Base-by-base conservation (phyloP, 2,888 invertebrate genomes). In the Polyploca ridens region DNA sequence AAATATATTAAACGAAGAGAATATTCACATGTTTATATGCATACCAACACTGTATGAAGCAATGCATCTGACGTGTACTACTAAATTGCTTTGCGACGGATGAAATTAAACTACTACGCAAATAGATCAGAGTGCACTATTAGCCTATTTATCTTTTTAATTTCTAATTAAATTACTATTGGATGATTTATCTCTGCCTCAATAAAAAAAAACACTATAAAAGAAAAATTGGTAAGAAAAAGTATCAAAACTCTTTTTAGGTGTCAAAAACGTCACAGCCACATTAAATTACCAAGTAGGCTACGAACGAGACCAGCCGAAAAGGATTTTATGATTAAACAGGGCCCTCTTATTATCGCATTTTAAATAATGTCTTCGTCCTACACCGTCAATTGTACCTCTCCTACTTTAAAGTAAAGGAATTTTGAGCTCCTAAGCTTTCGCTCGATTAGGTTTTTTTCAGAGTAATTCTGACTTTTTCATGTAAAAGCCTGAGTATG, bases 291-390 rank as follows among this genome's bases (percentile, higher is more conserved):
- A 64, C 58, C 64, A 70, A 69, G 70, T 68, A 72, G 66, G 70
- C 68, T 63, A 46, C 66, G 66, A 69, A 70, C 65, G 67, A 72
- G 69, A 66, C 63, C 66, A 65, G 71, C 58, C 68, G 67, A 71
- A 75, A 77, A 75, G 73, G 73, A 78, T 77, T 77, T 73, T 75
- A 79, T 77, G 74, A 78, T 74, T 73, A 73, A 75, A 69, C 68
- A 67, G 65, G 70, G 69, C 69, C 72, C 66, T 70, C 73, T 76
- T 75, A 76, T 77, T 75, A 75, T 74, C 74, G 67, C 67, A 67
- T 63, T 69, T 68, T 74, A 73, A 69, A 72, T 74, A 77, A 78
- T 72, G 74, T 67, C 72, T 70, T 73, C 66, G 71, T 73, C 71
- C 70, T 70, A 62, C 67, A 62, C 66, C 57, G 68, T 35, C 60